Base-by-base conservation (phyloP, 1,140 invertebrate genomes). In the Drosophila mauritiana region DNA sequence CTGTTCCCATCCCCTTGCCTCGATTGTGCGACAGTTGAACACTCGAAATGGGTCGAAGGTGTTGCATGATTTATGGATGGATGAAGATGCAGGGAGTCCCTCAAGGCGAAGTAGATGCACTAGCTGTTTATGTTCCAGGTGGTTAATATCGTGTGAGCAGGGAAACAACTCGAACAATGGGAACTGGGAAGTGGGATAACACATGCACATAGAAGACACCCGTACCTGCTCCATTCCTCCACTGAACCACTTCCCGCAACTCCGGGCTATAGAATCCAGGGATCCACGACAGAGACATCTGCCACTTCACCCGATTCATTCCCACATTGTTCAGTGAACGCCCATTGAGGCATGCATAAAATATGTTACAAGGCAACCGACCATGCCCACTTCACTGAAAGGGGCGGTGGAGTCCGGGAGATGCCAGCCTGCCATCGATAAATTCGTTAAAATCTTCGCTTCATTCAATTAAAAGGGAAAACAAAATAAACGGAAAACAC, bases 341-440 rank as follows among this genome's bases (percentile, higher is more conserved):
- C 62, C 53, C 78, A 78, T 45, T 65, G 74, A 78, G 69, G 73
- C 69, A 69, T 74, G 68, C 58, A 82, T 82, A 82, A 82, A 78
- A 78, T 81, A 82, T 81, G 73, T 65, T 82, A 74, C 68, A 73
- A 72, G 62, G 73, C 64, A 61, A 61, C 55, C 40, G 67, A 59
- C 55, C 69, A 69, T 37, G 68, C 63, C 63, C 63, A 34, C 52
- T 53, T 39, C 20, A 53, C n/a, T 11, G 20, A 13, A 37, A 8
- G 37, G 45, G 63, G 27, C n/a, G 39, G 31, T 2, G 40, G 49
- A 45, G 6, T n/a, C 37, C 4, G 61, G 65, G 48, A 53, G 20
- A 52, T 22, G 45, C 46, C 70, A 46, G 22, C 40, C 46, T 48
- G 48, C 62, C 62, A 55, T 68, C 73, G 51, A 68, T 77, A 77